These are phyloP conservation scores for Drosophila buzzatii DNA, from an alignment of 2,888 invertebrate genomes.

Conservation along the genomic window DNA sequence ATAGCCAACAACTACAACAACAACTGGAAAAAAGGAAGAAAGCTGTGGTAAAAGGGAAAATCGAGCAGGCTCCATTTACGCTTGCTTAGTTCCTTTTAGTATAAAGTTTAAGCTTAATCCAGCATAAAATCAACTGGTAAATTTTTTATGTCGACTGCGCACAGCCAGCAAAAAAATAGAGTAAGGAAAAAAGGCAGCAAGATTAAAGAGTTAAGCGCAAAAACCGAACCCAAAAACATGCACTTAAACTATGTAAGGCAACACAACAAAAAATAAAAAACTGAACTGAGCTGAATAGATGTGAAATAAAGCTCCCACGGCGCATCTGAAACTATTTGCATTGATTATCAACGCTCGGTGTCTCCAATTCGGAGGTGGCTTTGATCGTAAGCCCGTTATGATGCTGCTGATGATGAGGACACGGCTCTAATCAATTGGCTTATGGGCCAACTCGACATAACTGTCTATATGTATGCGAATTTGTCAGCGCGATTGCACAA, in stretches of 20 bases:
- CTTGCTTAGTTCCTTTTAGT: constrained; percentile 82
- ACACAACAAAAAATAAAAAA: constrained; percentile 5
- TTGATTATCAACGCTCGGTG: constrained; percentile 54
- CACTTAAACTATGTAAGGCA: constrained; percentile 29
- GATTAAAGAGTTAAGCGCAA: constrained; percentile 78
- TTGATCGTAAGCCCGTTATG: constrained; percentile 60
- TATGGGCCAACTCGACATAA: constrained; percentile 21
- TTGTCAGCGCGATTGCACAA: constrained; percentile 24
- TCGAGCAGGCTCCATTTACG: constrained; percentile 68
- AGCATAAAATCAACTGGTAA: constrained; percentile 82
- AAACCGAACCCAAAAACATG: constrained; percentile 35
- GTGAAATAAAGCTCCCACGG: constrained; percentile 43
- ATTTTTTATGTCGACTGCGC: constrained; percentile 73
- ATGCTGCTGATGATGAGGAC: constrained; percentile 42
- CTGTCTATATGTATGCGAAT: constrained; percentile 19
- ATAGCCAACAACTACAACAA: constrained; percentile 35
- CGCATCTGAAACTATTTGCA: constrained; percentile 53
- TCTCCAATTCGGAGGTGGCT: constrained; percentile 14
- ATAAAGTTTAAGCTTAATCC: constrained; percentile 82
- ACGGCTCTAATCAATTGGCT: constrained; percentile 59
- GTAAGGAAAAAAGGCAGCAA: constrained; percentile 49
- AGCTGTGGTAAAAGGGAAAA: constrained; percentile 19
- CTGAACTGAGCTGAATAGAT: constrained; percentile 22
- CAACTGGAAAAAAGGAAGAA: constrained; percentile 8
- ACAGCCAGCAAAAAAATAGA: constrained; percentile 41